A percentile compares a stretch with the other conserved stretches of the same genome.
Evolutionary conservation across 2,797 vertebrate species (phyloP).

Genomic region (Harpagifer antarcticus): DNA sequence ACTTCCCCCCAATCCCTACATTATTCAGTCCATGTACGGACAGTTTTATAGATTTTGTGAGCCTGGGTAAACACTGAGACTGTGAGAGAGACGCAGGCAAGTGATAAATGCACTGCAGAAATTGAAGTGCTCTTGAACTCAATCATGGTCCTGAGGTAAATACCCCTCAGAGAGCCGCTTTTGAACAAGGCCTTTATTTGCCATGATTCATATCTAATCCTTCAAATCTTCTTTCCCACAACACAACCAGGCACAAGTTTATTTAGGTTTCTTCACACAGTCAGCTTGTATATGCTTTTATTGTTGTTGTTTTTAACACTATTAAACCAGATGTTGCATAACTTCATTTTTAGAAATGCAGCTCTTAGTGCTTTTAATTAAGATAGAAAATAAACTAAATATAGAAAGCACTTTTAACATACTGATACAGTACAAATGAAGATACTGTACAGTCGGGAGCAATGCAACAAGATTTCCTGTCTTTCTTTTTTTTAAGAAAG

Average conservation of each 20-base stretch:
- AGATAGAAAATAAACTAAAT: background rate
- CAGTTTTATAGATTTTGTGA: constrained; percentile 40
- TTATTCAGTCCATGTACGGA: constrained; percentile 31
- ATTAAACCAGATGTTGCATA: background rate
- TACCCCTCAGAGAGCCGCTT: constrained; percentile 31
- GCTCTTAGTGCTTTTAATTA: background rate
- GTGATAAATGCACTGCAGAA: constrained; percentile 44
- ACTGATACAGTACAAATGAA: rapidly evolving
- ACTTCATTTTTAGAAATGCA: background rate
- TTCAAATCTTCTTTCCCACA: constrained; percentile 30
- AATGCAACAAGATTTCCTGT: constrained; percentile 8
- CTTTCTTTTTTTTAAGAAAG: background rate
- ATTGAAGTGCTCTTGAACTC: constrained; percentile 50
- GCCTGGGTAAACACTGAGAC: constrained; percentile 30
- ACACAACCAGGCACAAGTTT: background rate
- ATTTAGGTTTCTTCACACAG: background rate
- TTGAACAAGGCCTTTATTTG: constrained; percentile 46
- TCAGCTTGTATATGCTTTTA: background rate
- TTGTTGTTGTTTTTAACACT: background rate
- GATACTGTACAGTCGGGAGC: background rate
- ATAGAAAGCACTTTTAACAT: background rate
- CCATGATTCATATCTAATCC: constrained; percentile 38
- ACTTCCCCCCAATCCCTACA: background rate
- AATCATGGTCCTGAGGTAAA: constrained; percentile 37
- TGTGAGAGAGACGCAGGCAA: constrained; percentile 22